phyloP scores from a whole-genome alignment of 2,888 invertebrate species.

The Drosophila falleni region DNA sequence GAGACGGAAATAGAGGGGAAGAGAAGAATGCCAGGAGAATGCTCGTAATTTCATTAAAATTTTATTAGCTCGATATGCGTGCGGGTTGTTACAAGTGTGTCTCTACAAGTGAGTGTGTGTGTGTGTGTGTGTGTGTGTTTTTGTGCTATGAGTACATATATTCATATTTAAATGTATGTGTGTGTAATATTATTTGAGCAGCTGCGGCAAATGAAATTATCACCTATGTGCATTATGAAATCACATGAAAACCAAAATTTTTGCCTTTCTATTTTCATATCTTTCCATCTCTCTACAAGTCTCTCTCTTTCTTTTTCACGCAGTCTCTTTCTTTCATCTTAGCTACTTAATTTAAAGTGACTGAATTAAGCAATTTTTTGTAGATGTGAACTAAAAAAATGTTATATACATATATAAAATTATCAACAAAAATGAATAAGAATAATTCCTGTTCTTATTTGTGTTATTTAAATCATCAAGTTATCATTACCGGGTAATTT shows the following conservation, averaged over 20 bases:
- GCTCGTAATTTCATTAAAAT: constrained; percentile 80
- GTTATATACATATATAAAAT: no score
- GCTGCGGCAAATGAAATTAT: constrained; percentile 76
- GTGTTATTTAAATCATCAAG: no score
- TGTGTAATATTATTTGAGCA: constrained; percentile 61
- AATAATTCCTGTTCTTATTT: no score
- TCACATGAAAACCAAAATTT: constrained; percentile 41
- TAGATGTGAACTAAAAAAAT: no score
- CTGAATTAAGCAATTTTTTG: no score
- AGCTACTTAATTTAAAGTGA: no score
- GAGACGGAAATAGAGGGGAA: constrained; percentile 1
- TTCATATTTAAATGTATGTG: not conserved
- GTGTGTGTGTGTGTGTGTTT: constrained; percentile 5
- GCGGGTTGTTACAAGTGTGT: constrained; percentile 36
- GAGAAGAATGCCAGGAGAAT: constrained; percentile 31
- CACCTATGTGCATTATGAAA: constrained; percentile 68
- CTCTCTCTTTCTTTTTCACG: no score
- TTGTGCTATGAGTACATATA: not conserved
- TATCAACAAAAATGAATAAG: no score
- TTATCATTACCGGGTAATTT: no score
- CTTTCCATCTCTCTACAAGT: not conserved
- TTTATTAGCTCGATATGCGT: constrained; percentile 76
- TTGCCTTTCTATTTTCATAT: not conserved
- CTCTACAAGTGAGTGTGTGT: constrained; percentile 15
- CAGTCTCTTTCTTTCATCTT: no score